phyloP scores from a whole-genome alignment of 2,797 vertebrate genomes.

The Catamblyrhynchus diadema region DNA sequence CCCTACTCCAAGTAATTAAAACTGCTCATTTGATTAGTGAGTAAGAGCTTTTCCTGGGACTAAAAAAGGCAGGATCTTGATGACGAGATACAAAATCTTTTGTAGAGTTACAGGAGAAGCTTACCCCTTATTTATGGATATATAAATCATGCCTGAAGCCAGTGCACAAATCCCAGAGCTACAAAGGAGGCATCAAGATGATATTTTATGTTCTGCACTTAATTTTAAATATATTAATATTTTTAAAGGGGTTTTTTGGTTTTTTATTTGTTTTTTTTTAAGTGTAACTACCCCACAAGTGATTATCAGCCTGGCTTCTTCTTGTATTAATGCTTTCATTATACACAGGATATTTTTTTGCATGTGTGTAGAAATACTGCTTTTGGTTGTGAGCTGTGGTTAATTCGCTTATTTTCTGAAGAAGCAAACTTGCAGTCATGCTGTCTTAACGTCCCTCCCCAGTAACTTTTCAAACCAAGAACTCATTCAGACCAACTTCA shows the following conservation, averaged over 20 bases:
- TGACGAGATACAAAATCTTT: not conserved
- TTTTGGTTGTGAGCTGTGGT: not conserved
- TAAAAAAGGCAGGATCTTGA: not conserved
- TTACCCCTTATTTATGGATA: not conserved
- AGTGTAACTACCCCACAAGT: not conserved
- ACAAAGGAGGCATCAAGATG: not conserved
- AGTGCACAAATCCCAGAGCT: not conserved
- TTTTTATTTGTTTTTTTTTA: not conserved
- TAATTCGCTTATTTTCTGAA: not conserved
- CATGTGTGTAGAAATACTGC: not conserved
- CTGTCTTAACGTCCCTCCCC: not conserved
- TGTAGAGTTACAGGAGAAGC: not conserved
- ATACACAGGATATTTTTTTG: fast-evolving
- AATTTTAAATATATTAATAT: not conserved
- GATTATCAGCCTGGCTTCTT: not conserved
- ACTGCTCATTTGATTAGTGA: not conserved
- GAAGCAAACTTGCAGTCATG: not conserved
- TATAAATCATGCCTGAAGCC: not conserved
- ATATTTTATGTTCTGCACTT: not conserved
- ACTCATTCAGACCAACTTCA: not conserved
- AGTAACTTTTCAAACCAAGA: not conserved
- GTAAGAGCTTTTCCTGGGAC: not conserved
- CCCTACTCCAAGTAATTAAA: not conserved
- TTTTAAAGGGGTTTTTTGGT: not conserved
- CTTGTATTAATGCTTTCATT: not conserved